Conservation (phyloP, 2,797 vertebrate genomes). For the Gallinago nigripennis region DNA sequence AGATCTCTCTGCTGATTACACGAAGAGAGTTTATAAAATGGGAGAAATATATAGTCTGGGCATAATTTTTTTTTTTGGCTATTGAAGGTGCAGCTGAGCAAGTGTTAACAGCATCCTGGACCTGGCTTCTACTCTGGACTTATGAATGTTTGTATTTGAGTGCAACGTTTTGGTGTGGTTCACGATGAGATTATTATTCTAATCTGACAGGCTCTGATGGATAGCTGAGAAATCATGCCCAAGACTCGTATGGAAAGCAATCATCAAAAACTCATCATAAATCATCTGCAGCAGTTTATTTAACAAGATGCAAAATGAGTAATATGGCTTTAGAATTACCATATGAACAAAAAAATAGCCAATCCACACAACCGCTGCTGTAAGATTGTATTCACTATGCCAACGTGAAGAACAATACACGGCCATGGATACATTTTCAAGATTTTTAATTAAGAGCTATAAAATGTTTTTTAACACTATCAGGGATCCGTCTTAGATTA, state of each 20-base stretch:
- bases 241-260: background rate
- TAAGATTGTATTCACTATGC: background rate
- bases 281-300: constrained; percentile 20
- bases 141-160: background rate
- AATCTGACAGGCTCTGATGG: background rate
- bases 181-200: constrained; percentile 35
- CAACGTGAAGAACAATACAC: background rate
- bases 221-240: constrained; percentile 13
- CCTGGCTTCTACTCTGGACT: background rate
- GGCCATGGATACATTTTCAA: background rate
- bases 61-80: background rate
- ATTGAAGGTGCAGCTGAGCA: background rate
- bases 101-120: background rate
- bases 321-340: background rate
- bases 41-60: background rate
- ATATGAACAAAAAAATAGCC: background rate
- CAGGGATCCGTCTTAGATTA: background rate
- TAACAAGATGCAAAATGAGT: constrained; percentile 7
- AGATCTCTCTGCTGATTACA: background rate
- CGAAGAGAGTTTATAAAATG: background rate
- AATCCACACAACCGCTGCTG: background rate
- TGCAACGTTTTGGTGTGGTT: background rate
- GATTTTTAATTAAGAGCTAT: background rate
- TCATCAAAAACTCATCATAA: background rate
- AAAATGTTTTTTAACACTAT: background rate